Evolutionary conservation across 2,888 invertebrate species (phyloP), one percentile per base, ranked within the genome.

Genomic region (Drosophila antonietae): DNA sequence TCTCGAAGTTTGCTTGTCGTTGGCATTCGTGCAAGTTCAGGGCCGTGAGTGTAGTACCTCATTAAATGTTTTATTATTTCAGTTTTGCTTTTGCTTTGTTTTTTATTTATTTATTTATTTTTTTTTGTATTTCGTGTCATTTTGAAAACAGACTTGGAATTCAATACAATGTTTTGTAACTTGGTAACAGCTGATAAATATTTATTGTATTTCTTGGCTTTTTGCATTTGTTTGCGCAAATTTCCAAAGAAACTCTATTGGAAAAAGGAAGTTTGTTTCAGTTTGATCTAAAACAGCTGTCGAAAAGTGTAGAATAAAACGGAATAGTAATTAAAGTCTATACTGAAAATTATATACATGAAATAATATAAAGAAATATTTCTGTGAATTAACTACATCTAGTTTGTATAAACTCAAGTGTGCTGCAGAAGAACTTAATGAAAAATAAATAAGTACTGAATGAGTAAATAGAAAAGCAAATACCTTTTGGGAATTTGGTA

Each of bases 11-110:
- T 56, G 37, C 53, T 57, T 70, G 51, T 62, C 14, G 69, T 7
- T 43, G 65, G 23, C 59, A 58, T 55, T 80, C 80, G 71, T 31
- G 70, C 83, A 83, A 83, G 83, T 83, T 83, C 83, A 83, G 83
- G 83, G 83, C 67, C 62, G 56, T 51, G 47, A 63, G 46, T 51
- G 64, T 72, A 51, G 64, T 51, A 71, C 52, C 39, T 47, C 64
- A 72, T 74, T 61, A 75, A 72, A 62, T 64, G 51, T 56, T 70
- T 64, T 65, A 31, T 59, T 64, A 44, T 56, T 68, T 59, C 55
- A 5, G 12, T 12, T 51, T 51, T 31, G 49, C 33, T 51, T 51
- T 51, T 33, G 31, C 31, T 18, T 14, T 9, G 3, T 41, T 43
- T 44, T 41, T 18, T 44, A 6, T 28, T 28, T 3, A 2, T 28